Percentiles rank a stretch among this genome's conserved stretches.
phyloP scores from a whole-genome alignment of 2,888 invertebrate genomes.

The Cantharis lateralis region DNA sequence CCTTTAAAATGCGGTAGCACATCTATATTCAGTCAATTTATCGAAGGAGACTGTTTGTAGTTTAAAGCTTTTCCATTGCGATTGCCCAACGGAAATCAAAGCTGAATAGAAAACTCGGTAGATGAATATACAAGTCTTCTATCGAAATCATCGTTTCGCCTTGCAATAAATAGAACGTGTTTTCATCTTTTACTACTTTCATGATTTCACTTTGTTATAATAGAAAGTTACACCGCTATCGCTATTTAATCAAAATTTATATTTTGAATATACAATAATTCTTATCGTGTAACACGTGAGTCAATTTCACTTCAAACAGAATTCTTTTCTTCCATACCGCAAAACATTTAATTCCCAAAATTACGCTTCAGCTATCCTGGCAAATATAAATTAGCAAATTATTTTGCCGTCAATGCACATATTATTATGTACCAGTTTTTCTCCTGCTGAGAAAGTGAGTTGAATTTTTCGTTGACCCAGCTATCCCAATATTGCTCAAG shows the following conservation, averaged over 20 bases:
- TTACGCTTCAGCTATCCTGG: neutral
- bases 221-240: neutral
- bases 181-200: slow-evolving; percentile 10
- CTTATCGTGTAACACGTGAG: neutral
- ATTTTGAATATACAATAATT: neutral
- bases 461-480: neutral
- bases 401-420: neutral
- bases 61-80: slow-evolving; percentile 24
- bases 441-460: neutral
- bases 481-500: neutral
- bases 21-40: slow-evolving; percentile 26
- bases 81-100: slow-evolving; percentile 34
- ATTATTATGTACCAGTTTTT: neutral
- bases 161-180: slow-evolving; percentile 18
- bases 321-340: too few relatives aligned
- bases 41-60: slow-evolving; percentile 17
- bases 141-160: slow-evolving; percentile 9
- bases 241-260: neutral
- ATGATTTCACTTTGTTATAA: slow-evolving; percentile 8
- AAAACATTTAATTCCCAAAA: neutral
- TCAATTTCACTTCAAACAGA: neutral
- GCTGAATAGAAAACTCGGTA: slow-evolving; percentile 26
- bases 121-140: slow-evolving; percentile 27
- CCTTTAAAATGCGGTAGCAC: slow-evolving; percentile 17
- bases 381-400: neutral